Evolutionary conservation across 2,113 vertebrate species (phyloP), one percentile per base, ranked within the genome.

Genomic region (Oreochromis spilurus): DNA sequence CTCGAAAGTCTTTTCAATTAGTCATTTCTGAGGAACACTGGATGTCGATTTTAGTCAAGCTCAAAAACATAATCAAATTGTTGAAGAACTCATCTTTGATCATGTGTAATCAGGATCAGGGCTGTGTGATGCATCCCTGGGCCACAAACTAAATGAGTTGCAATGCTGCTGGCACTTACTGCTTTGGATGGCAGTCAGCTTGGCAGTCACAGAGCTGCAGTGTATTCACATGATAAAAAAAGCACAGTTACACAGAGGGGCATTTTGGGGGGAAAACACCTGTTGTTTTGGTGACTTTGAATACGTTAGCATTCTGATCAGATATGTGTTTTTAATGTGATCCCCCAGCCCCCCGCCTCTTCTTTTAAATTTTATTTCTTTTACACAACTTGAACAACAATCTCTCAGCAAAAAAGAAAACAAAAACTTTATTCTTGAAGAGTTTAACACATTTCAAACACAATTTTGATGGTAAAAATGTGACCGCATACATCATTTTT

Each of bases 41-140:
- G 87, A 83, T 88, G 90, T 86, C 88, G 86, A 93, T 95, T 93
- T 90, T 88, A 92, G 72, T 92, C 87, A 85, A 88, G 91, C 88
- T 92, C 82, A 94, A 93, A 94, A 86, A 89, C 82, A 83, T 79
- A 91, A 96, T 95, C 91, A 95, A 91, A 95, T 93, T 92, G 91
- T 91, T 90, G 85, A 86, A 83, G 82, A 92, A 89, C 53, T 85
- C 81, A 87, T 92, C 93, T 95, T 95, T 96, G 94, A 95, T 95
- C 87, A 85, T 90, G 90, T 93, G 89, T 94, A 94, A 96, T 95
- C 90, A 93, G 94, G 94, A 94, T 94, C 93, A 93, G 91, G 92
- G 89, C 90, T 92, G 89, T 84, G 82, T 77, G 84, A 65, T 91
- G 84, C 88, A 87, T 94, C 91, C 90, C 85, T 83, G 90, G 88